These are phyloP conservation scores for Epirrhoe alternata DNA, from an alignment of 2,888 invertebrate species.

Conservation along the genomic window DNA sequence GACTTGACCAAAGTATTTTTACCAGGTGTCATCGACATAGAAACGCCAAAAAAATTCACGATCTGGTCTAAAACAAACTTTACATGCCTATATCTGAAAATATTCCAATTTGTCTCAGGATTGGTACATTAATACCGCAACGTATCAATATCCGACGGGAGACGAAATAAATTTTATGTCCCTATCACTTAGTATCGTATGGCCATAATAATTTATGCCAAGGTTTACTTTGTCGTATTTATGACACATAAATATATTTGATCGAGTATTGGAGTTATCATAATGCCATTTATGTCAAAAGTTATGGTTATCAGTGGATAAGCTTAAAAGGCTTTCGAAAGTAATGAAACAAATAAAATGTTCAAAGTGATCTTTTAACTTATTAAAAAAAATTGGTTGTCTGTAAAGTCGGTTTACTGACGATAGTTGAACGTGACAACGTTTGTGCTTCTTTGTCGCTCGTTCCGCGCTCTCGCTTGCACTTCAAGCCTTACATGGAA, in stretches of 20 bases:
- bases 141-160: conserved; percentile 32
- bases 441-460: no score
- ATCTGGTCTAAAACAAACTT: neutral
- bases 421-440: no score
- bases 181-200: conserved; percentile 79
- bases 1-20: no score
- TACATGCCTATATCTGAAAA: conserved; percentile 12
- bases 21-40: no score
- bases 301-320: conserved; percentile 29
- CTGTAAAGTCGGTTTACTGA: no score
- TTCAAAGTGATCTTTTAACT: neutral
- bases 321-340: conserved; percentile 13
- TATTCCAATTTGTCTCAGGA: conserved; percentile 17
- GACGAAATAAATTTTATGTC: conserved; percentile 62
- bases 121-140: conserved; percentile 40
- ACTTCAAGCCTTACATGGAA: no score
- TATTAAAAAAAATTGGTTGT: no score
- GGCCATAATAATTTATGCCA: conserved; percentile 72
- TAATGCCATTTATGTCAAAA: conserved; percentile 20
- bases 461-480: no score
- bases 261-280: conserved; percentile 41
- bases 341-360: neutral
- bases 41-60: no score
- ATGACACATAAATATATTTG: conserved; percentile 50
- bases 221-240: conserved; percentile 80